A percentile compares a stretch with the other conserved stretches of the same genome.
These are phyloP conservation scores for Paramormyrops kingsleyae DNA, from an alignment of 2,113 vertebrate genomes.

Conservation along the genomic window DNA sequence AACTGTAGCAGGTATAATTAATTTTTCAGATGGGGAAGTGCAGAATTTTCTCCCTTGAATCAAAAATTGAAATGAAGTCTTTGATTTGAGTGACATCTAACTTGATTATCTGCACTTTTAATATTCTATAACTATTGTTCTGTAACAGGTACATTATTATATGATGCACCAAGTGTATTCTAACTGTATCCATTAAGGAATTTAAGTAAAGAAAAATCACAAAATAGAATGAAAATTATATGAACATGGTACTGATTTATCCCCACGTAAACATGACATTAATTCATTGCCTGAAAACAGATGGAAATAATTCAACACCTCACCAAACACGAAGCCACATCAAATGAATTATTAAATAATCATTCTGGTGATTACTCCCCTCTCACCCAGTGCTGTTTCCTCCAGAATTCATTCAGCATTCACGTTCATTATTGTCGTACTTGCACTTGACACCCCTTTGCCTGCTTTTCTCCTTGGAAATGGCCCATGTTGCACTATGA, in stretches of 20 bases:
- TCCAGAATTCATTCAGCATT: not conserved
- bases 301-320: slow-evolving; percentile 8
- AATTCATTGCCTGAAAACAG: slow-evolving; percentile 14
- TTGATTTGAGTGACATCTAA: not conserved
- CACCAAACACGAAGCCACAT: not conserved
- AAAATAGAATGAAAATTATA: slow-evolving; percentile 8
- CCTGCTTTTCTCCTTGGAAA: not conserved
- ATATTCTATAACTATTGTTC: not conserved
- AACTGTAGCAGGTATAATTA: not conserved
- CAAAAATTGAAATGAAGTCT: not conserved
- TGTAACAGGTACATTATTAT: not conserved
- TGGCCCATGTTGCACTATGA: not conserved
- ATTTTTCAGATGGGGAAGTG: not conserved
- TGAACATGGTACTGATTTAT: not conserved
- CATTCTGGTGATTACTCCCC: not conserved
- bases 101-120: not conserved
- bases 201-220: not conserved
- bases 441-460: not conserved
- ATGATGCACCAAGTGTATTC: not conserved
- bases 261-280: slow-evolving; percentile 9
- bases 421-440: not conserved
- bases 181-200: not conserved
- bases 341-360: slow-evolving; percentile 3
- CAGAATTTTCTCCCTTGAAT: not conserved
- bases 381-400: not conserved